Base-by-base conservation (phyloP, 2,888 invertebrate genomes). In the Eupeodes latifasciatus region DNA sequence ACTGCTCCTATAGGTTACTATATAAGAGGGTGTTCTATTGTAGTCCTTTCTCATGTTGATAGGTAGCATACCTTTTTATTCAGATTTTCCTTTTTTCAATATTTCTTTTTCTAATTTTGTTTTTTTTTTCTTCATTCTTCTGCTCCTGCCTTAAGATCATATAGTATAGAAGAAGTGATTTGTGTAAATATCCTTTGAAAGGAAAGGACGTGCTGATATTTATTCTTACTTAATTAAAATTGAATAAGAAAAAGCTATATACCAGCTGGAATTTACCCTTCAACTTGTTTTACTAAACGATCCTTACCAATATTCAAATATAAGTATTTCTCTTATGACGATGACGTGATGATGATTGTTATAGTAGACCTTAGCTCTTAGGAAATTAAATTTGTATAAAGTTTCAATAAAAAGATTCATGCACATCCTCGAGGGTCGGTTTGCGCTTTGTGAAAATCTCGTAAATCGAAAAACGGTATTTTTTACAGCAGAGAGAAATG, bases 11-110 rank as follows among this genome's bases (percentile, higher is more conserved):
- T 11, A 44, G 53, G 27, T 27, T 27, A 27, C 27, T 27, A 27
- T 53, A 51, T 19, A n/a, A n/a, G 27, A 59, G 72, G 72, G 72
- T 72, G 72, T 72, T 72, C 57, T 40, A 47, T 47, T 72, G 27
- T 72, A 57, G 57, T 72, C 14, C 36, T 27, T 57, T 36, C 69
- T 12, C 40, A 53, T 74, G 87, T 77, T 87, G 72, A 81, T 87
- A 87, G 83, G 80, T 72, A 77, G 84, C 72, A 80, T 81, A 84
- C 72, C 72, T 59, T 71, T 27, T 72, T 82, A 79, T 87, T 84
- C 77, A 81, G 83, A 87, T 87, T 84, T 87, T 75, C 71, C 67
- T 53, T 75, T 40, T 85, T 72, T 55, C 10, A 16, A 53, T 55
- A 53, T 57, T 59, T 49, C 47, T 72, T 47, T 27, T 57, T 59